Evolutionary conservation across 2,888 invertebrate species (phyloP), one percentile per base, ranked within the genome.

Genomic region (Tipula confusa): DNA sequence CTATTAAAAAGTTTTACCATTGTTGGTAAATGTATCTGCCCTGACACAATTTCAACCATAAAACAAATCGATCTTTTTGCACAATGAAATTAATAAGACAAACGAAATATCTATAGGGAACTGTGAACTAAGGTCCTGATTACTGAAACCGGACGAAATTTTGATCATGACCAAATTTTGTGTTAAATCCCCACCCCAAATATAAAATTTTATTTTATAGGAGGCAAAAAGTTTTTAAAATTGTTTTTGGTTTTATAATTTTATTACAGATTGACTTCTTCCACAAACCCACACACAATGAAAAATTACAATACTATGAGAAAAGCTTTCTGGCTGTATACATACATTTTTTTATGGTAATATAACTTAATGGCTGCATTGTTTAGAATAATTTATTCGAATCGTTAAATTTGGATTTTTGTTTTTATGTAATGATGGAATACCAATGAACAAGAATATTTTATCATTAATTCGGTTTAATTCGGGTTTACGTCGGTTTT

Each of bases 321-420:
- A 15, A 43, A 43, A 43, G n/a, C 43, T 43, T 43, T 15, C 1
- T 43, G 15, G n/a, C n/a, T 29, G 82, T 83, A 29, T 31, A 18
- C 4, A 24, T 80, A n/a, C 2, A 83, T 83, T 24, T 48, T 48
- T 38, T 43, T 83, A 83, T 38, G 36, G 33, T 82, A 82, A 36
- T 33, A 82, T 33, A 31, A 33, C 28, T 36, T 29, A 33, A 82
- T 31, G 29, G 82, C 36, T 13, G 38, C 13, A 31, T 43, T 43
- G 43, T 43, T 43, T 43, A 43, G 43, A 43, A 43, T 43, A 43
- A 43, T 43, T 43, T 43, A 43, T 15, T 43, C 43, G 43, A 43
- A 43, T 43, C 43, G 43, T 43, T 43, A 43, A 43, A 43, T n/a
- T 43, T n/a, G 43, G 43, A 43, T 43, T 43, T 43, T n/a, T n/a